Base-by-base conservation (phyloP, 2,797 vertebrate genomes). In the Perodicticus potto region DNA sequence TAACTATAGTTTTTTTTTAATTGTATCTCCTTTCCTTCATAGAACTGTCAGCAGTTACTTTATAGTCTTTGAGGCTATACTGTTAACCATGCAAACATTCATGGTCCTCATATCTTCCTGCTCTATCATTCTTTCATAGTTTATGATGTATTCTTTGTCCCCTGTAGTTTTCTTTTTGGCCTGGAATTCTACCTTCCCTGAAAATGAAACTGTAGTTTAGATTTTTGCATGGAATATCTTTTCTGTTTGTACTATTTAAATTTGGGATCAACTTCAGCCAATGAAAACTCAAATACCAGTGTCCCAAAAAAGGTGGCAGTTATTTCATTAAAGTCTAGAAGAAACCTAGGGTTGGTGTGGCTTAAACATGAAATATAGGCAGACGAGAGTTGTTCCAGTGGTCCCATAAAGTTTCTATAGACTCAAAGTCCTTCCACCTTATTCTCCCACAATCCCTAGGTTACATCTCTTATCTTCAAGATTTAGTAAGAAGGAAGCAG, bases 81-180 rank as follows among this genome's bases (percentile, higher is more conserved):
- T 86, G 76, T 72, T 89, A 96, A 95, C 89, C 4, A 40, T 37
- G 87, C 19, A 27, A 40, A 17, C 29, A 76, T 84, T 95, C 32
- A 69, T 93, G 32, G 40, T 43, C 40, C 45, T 87, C 72, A 2
- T 87, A 55, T 73, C 76, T 78, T 77, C 19, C 70, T 70, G 69
- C 73, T 67, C 40, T 89, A 61, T 83, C 82, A 34, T 76, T 96
- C 55, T 85, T 76, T 88, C 72, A 65, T 2, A 70, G 29, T 53
- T 92, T 53, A 55, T 67, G 80, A 81, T 80, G n/a, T 81, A n/a
- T n/a, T 81, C 29, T 94, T 92, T 80, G 29, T 91, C 23, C 22
- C n/a, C 93, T 86, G 9, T 49, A 70, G 25, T 92, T 96, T 93
- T 90, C 78, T 93, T 88, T 96, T 92, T 83, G 67, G 45, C 53